phyloP scores from a whole-genome alignment of 2,797 vertebrate species.

The Oceanodroma leucorhoa region DNA sequence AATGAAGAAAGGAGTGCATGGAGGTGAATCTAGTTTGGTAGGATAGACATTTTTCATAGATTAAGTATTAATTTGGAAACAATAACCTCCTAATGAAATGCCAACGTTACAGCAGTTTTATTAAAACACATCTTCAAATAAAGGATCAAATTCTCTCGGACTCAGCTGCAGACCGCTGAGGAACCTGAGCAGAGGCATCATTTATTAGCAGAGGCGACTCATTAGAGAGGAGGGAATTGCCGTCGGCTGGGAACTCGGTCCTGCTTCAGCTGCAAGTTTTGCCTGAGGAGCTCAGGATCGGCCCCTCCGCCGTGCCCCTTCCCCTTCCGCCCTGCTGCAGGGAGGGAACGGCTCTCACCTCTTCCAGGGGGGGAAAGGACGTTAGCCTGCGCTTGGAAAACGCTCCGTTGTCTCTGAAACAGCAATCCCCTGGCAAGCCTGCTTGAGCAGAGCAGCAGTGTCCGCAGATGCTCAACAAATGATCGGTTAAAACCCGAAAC shows the following conservation, averaged over 20 bases:
- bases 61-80: background rate
- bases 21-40: background rate
- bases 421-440: background rate
- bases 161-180: background rate
- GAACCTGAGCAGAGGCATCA: background rate
- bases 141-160: background rate
- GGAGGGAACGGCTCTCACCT: background rate
- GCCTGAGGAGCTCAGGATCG: background rate
- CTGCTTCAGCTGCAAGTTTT: constrained; percentile 15
- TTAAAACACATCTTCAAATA: background rate
- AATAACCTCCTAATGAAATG: background rate
- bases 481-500: constrained; percentile 2
- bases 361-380: background rate
- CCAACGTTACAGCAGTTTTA: background rate
- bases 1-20: background rate
- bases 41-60: background rate
- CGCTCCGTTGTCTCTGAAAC: background rate
- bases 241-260: background rate
- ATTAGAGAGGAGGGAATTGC: background rate
- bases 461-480: constrained; percentile 26
- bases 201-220: background rate
- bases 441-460: background rate
- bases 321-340: background rate
- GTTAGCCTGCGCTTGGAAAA: background rate
- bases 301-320: background rate